Conservation (phyloP, 2,888 invertebrate genomes). For the Diarsia mendica region DNA sequence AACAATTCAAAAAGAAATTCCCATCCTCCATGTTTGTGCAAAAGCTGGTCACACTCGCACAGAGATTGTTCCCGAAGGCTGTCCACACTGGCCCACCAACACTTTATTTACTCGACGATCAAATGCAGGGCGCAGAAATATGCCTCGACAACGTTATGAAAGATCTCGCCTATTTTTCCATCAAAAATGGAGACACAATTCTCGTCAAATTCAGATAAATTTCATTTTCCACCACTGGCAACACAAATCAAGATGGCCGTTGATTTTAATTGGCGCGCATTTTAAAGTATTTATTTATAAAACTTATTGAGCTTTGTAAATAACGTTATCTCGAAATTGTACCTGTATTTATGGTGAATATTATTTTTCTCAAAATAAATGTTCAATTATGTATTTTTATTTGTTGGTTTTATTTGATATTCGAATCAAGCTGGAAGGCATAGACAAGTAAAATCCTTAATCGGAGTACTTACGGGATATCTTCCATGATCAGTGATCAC, state of each 20-base stretch:
- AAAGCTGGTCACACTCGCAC: conserved; percentile 95
- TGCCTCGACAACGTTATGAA: conserved; percentile 95
- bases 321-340: conserved; percentile 82
- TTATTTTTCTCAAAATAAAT: conserved; percentile 82
- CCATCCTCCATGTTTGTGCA: conserved; percentile 95
- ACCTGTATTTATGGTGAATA: conserved; percentile 84
- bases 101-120: conserved; percentile 89
- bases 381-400: conserved; percentile 84
- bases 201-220: conserved; percentile 91
- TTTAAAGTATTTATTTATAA: conserved; percentile 68
- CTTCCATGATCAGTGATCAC: too few species aligned
- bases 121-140: conserved; percentile 92
- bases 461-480: too few species aligned
- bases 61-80: conserved; percentile 92
- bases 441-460: too few species aligned
- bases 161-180: conserved; percentile 95
- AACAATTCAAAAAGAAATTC: conserved; percentile 93
- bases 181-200: conserved; percentile 95
- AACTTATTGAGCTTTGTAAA: conserved; percentile 82
- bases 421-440: too few species aligned
- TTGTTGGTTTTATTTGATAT: conserved; percentile 68
- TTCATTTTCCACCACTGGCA: conserved; percentile 64
- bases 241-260: conserved; percentile 65
- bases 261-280: conserved; percentile 70
- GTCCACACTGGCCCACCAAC: conserved; percentile 81